Base-by-base conservation (phyloP, 2,888 invertebrate species). In the Charanyca ferruginea region DNA sequence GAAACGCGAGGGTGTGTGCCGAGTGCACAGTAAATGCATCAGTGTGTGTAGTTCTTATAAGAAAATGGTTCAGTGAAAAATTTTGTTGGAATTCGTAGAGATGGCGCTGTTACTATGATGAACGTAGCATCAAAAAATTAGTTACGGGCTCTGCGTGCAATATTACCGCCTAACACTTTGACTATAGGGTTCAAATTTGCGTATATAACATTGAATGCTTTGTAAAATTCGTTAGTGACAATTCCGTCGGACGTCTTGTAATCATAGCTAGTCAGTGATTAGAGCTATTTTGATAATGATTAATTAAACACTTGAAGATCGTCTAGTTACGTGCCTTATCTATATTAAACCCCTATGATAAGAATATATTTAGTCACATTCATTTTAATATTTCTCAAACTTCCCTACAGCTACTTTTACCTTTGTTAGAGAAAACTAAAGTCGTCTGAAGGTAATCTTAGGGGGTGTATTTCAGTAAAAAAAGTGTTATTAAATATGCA, bases 1-100 rank as follows among this genome's bases (percentile, higher is more conserved):
- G 83, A 79, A 68, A 44, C 54, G 45, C 66, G 55, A 22, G 53
- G 22, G 41, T 83, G 91, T 89, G 90, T 74, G 84, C 83, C 59
- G 76, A 80, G 69, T 89, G 87, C 87, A 87, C 85, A 85, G 75
- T 62, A 63, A 64, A 49, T 84, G 78, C 66, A 52, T 44, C 62
- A 51, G 93, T 92, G 92, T 90, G 92, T 63, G 89, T 73, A 85
- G 90, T 93, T 95, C 95, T 95, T 95, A 91, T 93, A 95, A 95
- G 95, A 95, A 92, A 94, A 95, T 93, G 92, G 92, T 93, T 93
- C 91, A 89, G 91, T 92, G 93, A 94, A 94, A 94, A 93, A 92
- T 94, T 94, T 94, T 92, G 91, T 89, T 82, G 90, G 90, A 91
- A 91, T 91, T 89, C 91, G 89, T 88, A 93, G 90, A 95, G 95